Evolutionary conservation across 2,888 invertebrate species (phyloP), one percentile per base, ranked within the genome.

Genomic region (Hemicrepidius hirtus): DNA sequence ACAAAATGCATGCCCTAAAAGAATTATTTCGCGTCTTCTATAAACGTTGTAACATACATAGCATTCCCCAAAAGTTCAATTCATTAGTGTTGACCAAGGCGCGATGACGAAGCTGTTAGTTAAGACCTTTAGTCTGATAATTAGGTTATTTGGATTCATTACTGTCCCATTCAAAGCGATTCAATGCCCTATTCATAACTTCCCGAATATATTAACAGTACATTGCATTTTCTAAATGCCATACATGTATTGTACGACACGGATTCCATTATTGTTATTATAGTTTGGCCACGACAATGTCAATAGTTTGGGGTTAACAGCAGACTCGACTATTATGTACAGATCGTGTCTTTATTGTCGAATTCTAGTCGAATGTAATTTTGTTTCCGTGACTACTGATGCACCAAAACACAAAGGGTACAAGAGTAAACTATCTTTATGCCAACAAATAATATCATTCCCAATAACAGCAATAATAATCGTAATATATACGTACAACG

Each of bases 131-230:
- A 73, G 59, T 71, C 49, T 70, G 66, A 77, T 81, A 79, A 81
- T 80, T 79, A 77, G 78, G 77, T 81, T 81, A 81, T 80, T 81
- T 77, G 76, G 80, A 81, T 81, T 80, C 81, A 80, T 81, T 81
- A 80, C 77, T 73, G 55, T 46, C 63, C 79, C 70, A 80, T 80
- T 80, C 80, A 80, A 71, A 72, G 67, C 49, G 66, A 75, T 75
- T 75, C 71, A 71, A 73, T 73, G 74, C 73, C 41, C 68, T 68
- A 75, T 75, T 73, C 69, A 71, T 75, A 62, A 65, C 66, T 64
- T 71, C 57, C 60, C 62, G 71, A 75, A 73, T 71, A 69, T 60
- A 70, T 59, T 72, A 72, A 72, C 72, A 71, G 60, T 59, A 65
- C 64, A 73, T 64, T 60, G 46, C 68, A 73, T 73, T 73, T 69